These are phyloP conservation scores for Sciurus niger DNA, from an alignment of 2,113 vertebrate species.

Conservation along the genomic window DNA sequence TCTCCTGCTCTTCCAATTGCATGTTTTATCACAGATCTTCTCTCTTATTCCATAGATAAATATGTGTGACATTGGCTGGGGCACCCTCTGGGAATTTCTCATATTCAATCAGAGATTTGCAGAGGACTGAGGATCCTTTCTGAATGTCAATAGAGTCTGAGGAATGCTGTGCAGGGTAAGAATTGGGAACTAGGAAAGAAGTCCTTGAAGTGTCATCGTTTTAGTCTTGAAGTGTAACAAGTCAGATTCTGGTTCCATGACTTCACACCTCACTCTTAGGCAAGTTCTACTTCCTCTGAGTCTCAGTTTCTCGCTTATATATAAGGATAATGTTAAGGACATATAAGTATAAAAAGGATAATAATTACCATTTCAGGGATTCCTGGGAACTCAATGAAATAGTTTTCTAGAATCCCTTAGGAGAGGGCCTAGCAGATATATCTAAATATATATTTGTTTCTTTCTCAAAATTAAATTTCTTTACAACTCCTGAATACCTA, in stretches of 20 bases:
- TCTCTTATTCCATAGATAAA: conserved; percentile 71
- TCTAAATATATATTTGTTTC: not conserved
- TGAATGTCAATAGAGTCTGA: conserved; percentile 63
- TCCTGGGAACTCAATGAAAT: conserved; percentile 28
- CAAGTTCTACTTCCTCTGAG: not conserved
- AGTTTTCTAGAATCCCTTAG: not conserved
- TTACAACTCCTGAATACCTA: not conserved
- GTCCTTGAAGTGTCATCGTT: conserved; percentile 44
- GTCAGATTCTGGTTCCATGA: not conserved
- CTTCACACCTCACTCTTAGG: conserved; percentile 26
- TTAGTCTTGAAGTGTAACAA: conserved; percentile 53
- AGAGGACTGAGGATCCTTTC: conserved; percentile 66
- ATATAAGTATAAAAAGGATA: not conserved
- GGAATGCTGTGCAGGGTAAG: not conserved
- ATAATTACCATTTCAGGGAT: not conserved
- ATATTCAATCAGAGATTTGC: conserved; percentile 75
- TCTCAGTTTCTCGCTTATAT: conserved; percentile 44
- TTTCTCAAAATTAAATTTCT: conserved; percentile 47
- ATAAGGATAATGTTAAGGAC: not conserved
- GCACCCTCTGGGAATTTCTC: conserved; percentile 66
- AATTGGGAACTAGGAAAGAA: conserved; percentile 5
- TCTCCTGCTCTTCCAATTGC: not conserved
- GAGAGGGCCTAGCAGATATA: not conserved
- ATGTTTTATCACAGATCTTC: conserved; percentile 62
- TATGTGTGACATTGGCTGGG: conserved; percentile 71